A percentile compares a stretch with the other conserved stretches of the same genome.
These are phyloP conservation scores for Uropetala carovei DNA, from an alignment of 2,888 invertebrate genomes.

Conservation along the genomic window DNA sequence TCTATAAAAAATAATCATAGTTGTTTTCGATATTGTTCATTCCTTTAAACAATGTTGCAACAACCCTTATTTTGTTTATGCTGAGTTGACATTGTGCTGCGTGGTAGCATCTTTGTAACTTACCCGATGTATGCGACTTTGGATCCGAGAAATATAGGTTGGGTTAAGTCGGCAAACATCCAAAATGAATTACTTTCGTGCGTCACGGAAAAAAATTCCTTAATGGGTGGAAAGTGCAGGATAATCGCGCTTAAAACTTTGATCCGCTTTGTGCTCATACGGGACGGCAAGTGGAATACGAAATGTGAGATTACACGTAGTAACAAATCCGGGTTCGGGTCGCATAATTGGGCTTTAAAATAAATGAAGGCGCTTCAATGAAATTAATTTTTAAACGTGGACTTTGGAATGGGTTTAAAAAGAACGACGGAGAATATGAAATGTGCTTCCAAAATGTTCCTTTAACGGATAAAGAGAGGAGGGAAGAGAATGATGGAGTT, in stretches of 20 bases:
- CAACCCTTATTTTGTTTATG: too few species aligned
- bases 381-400: background rate
- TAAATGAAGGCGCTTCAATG: background rate
- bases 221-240: background rate
- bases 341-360: background rate
- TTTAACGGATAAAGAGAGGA: background rate
- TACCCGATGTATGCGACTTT: too few species aligned
- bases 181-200: background rate
- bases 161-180: background rate
- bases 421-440: background rate
- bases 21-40: too few species aligned
- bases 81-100: too few species aligned
- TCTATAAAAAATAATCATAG: too few species aligned
- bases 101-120: too few species aligned
- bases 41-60: too few species aligned
- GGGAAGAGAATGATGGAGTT: background rate
- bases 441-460: background rate
- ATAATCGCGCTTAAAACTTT: slow-evolving; percentile 19
- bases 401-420: background rate
- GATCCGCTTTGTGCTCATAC: background rate
- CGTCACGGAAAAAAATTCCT: background rate
- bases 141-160: background rate
- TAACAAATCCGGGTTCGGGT: background rate
- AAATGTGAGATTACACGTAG: background rate
- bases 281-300: background rate